These are phyloP conservation scores for Caenorhabditis angaria DNA, from an alignment of 2,888 invertebrate genomes.

Conservation along the genomic window DNA sequence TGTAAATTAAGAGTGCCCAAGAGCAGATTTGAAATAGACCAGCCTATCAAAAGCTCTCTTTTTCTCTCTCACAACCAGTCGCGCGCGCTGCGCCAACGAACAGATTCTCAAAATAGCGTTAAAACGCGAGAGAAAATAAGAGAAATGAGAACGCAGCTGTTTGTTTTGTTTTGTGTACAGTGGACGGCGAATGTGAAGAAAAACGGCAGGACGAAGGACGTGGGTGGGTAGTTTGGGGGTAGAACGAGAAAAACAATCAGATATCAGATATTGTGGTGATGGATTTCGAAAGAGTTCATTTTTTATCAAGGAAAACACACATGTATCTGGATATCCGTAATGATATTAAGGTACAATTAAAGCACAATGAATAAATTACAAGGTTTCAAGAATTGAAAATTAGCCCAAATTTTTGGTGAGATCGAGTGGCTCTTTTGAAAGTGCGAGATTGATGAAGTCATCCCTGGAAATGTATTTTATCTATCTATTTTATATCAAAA, in stretches of 20 bases:
- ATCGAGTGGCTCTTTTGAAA: slow-evolving; percentile 2
- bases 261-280: not conserved
- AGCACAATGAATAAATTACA: not conserved
- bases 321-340: slow-evolving; percentile 7
- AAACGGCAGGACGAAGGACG: not conserved
- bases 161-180: slow-evolving; percentile 4
- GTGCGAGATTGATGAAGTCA: not conserved
- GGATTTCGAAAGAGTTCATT: slow-evolving; percentile 5
- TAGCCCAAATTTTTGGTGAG: slow-evolving; percentile 10
- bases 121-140: not conserved
- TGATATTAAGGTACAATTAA: not conserved
- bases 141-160: not conserved
- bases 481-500: not conserved
- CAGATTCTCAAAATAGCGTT: not conserved
- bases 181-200: too few relatives aligned
- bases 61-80: not conserved
- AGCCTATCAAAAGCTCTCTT: slow-evolving; percentile 2
- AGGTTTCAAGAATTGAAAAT: not conserved
- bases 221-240: slow-evolving; percentile 3
- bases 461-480: not conserved
- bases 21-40: slow-evolving; percentile 4
- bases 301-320: slow-evolving; percentile 4
- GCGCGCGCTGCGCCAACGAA: not conserved
- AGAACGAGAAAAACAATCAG: slow-evolving; percentile 7
- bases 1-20: not conserved